phyloP scores from a whole-genome alignment of 2,888 invertebrate species.

The Spodoptera exigua region DNA sequence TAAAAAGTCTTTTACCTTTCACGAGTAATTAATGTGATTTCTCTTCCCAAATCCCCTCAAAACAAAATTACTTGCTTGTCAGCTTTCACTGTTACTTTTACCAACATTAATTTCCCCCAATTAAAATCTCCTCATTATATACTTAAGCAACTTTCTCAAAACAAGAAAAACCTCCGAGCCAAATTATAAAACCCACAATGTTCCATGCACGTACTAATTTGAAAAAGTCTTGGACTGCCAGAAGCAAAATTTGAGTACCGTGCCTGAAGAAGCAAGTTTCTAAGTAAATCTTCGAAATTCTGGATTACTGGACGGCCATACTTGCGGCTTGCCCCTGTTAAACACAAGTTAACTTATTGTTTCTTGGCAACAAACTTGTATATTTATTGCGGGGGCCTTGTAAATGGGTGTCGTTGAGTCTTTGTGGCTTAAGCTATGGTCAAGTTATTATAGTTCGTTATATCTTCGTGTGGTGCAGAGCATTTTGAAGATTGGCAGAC shows the following conservation, averaged over 20 bases:
- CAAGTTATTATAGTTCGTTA: background rate
- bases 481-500: too few relatives aligned
- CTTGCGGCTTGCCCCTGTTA: slow-evolving; percentile 68
- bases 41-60: too few relatives aligned
- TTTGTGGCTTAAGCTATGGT: slow-evolving; percentile 36
- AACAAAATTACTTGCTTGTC: too few relatives aligned
- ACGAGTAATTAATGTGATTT: too few relatives aligned
- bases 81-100: too few relatives aligned
- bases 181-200: slow-evolving; percentile 34
- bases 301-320: slow-evolving; percentile 58
- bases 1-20: too few relatives aligned
- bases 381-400: slow-evolving; percentile 53
- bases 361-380: slow-evolving; percentile 59
- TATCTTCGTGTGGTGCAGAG: background rate
- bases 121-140: too few relatives aligned
- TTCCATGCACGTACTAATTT: slow-evolving; percentile 44
- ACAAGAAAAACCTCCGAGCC: slow-evolving; percentile 15
- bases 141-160: background rate
- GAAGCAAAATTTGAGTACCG: slow-evolving; percentile 28
- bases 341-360: slow-evolving; percentile 69
- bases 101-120: too few relatives aligned
- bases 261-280: slow-evolving; percentile 47
- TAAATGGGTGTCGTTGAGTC: slow-evolving; percentile 32
- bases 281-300: slow-evolving; percentile 65
- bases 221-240: slow-evolving; percentile 48